Evolutionary conservation across 1,140 invertebrate genomes (phyloP), one percentile per base, ranked within the genome.

Genomic region (Cotesia typhae): DNA sequence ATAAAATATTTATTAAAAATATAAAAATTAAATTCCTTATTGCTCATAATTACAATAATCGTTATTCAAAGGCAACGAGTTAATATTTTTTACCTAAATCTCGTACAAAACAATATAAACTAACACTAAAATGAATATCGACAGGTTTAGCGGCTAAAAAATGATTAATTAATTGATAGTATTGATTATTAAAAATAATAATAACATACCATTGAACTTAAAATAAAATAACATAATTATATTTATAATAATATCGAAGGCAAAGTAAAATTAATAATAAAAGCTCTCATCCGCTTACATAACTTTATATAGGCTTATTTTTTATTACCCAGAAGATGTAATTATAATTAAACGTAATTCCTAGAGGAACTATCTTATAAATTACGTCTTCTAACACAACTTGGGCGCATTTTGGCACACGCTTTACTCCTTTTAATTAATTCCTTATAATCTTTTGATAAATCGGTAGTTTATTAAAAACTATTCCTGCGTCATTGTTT

Each of bases 391-490:
- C 20, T 67, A 64, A 41, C 61, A 41, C 61, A 53, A 20, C 61
- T 53, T 67, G n/a, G 60, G 69, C 57, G 60, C 12, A 61, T 74
- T 80, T 80, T 80, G 79, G 79, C 78, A 80, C 79, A 78, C 78
- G 70, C 72, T 77, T 67, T 37, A 51, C 59, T 55, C 28, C 20
- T 37, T 53, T 38, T 37, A 35, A n/a, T 37, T 55, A 37, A 38
- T 57, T 53, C 60, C 37, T 59, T 69, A 52, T 28, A 51, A 55
- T 20, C 47, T 1, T 51, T 17, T 17, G 57, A 37, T 55, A 38
- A 57, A 47, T 47, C 10, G 6, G 10, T 47, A 47, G 41, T 47
- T 47, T 47, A 47, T 47, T 47, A 47, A 2, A 10, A 47, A 6
- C 41, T 47, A 6, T 47, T 3, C 4, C 6, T 47, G 6, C 6